A percentile compares a stretch with the other conserved stretches of the same genome.
Evolutionary conservation across 2,113 vertebrate species (phyloP).

Genomic region (Rallus limicola): DNA sequence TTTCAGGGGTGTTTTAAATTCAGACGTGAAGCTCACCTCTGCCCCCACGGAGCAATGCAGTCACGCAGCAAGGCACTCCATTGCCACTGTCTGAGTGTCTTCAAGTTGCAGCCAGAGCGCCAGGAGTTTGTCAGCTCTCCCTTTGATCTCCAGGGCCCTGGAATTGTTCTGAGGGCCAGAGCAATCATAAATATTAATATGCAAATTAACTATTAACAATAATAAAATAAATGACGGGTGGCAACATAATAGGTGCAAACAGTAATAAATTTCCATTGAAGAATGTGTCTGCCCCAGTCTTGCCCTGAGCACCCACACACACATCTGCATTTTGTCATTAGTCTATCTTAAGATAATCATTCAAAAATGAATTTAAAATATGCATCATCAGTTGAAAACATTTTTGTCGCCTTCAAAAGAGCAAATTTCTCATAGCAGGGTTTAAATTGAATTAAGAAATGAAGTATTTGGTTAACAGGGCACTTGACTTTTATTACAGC

Average conservation of each 20-base stretch:
- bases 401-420: background rate
- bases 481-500: background rate
- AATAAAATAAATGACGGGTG: background rate
- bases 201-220: background rate
- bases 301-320: background rate
- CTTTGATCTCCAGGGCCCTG: background rate
- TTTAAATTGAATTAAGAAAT: background rate
- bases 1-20: background rate
- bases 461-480: background rate
- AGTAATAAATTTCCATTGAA: background rate
- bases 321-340: background rate
- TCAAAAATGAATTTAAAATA: background rate
- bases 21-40: background rate
- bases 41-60: fast-evolving
- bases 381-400: background rate
- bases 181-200: background rate
- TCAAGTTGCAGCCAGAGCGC: background rate
- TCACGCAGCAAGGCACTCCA: fast-evolving
- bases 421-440: background rate
- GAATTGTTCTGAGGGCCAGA: background rate
- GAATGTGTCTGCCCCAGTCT: background rate
- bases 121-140: background rate
- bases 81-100: background rate
- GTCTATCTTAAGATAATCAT: background rate
- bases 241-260: background rate